Conservation (phyloP, 2,888 invertebrate genomes). For the Argyresthia goedartella region DNA sequence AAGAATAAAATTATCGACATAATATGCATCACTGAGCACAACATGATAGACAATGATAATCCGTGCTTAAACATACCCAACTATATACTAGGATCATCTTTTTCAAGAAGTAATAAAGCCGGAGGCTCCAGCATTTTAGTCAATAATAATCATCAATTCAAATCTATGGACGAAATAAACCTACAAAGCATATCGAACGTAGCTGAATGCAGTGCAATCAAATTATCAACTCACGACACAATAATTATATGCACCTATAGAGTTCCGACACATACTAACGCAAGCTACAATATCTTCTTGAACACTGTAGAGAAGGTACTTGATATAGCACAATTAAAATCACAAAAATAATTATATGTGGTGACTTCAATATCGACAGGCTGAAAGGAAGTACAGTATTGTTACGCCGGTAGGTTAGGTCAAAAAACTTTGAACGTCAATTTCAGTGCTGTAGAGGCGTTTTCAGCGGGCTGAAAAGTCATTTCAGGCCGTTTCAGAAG, state of each 20-base stretch:
- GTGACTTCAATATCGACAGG: conserved; percentile 8
- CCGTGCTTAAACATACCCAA: not conserved
- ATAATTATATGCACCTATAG: not conserved
- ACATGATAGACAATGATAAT: not conserved
- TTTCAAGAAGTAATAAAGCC: not conserved
- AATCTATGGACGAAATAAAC: not conserved
- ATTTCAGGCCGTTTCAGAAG: no score
- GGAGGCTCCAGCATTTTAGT: not conserved
- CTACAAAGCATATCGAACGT: not conserved
- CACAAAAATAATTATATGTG: conserved; percentile 4
- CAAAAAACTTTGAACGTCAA: no score
- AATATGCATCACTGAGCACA: not conserved
- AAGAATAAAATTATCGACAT: not conserved
- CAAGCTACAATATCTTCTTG: not conserved
- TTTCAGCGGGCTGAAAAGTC: no score
- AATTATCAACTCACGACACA: not conserved
- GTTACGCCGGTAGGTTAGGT: no score
- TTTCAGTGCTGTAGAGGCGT: no score
- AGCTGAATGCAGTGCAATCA: not conserved
- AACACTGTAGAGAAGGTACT: not conserved
- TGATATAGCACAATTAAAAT: not conserved
- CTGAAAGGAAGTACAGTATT: not conserved
- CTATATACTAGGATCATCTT: not conserved
- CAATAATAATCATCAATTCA: not conserved
- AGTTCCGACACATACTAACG: not conserved